A percentile compares a stretch with the other conserved stretches of the same genome.
These are phyloP conservation scores for Eupithecia subumbrata DNA, from an alignment of 2,888 invertebrate genomes.

Conservation along the genomic window DNA sequence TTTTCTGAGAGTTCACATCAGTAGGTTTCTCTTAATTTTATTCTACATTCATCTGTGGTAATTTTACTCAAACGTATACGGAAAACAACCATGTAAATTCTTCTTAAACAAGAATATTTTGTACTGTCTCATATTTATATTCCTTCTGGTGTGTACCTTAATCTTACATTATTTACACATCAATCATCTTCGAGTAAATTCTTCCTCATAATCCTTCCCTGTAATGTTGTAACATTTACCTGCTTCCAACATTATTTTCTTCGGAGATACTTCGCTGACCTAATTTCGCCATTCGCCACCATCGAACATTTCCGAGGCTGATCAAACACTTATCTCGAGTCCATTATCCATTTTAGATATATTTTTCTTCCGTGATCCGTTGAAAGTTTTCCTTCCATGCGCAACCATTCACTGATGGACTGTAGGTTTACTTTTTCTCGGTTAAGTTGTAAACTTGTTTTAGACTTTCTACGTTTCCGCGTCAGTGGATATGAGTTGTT, in stretches of 20 bases:
- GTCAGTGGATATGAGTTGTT: conserved; percentile 3
- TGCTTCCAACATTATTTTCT: conserved; percentile 16
- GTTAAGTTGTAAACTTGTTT: conserved; percentile 33
- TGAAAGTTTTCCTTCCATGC: conserved; percentile 25
- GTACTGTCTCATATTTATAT: not conserved
- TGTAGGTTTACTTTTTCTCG: conserved; percentile 33
- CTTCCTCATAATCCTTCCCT: not conserved
- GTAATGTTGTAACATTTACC: conserved; percentile 5
- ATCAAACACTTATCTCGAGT: conserved; percentile 30
- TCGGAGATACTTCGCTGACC: conserved; percentile 10
- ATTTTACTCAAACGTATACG: not conserved
- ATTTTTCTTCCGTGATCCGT: conserved; percentile 38
- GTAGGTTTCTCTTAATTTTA: not conserved
- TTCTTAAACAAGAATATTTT: not conserved
- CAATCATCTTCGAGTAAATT: not conserved
- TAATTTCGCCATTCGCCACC: conserved; percentile 25
- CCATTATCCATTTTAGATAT: conserved; percentile 32
- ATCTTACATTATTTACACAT: not conserved
- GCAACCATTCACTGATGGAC: conserved; percentile 22
- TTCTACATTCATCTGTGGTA: not conserved
- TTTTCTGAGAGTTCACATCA: not conserved
- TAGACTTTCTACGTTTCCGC: conserved; percentile 37
- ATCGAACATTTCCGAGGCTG: conserved; percentile 8
- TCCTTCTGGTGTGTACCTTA: not conserved
- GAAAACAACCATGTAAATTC: not conserved